Evolutionary conservation across 53 echinoderm and acorn worm genomes (phyloP).

Genomic region (Patiria pectinifera): DNA sequence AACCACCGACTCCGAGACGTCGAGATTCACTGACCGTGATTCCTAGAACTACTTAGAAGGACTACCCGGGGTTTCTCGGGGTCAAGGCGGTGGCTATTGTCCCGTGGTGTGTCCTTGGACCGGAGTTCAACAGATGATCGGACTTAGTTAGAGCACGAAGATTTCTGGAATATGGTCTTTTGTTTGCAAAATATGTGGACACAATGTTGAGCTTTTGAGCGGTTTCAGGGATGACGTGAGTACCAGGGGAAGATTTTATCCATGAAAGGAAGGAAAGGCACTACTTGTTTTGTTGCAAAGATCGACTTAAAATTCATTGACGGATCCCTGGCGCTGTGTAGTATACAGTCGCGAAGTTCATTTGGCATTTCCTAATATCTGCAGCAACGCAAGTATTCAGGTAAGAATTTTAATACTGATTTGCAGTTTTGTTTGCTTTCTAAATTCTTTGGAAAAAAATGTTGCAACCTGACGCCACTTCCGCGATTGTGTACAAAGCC

Average conservation of each 20-base stretch:
- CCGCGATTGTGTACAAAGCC: no score
- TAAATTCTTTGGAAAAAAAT: not conserved
- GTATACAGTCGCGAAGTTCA: no score
- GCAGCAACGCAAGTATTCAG: not conserved
- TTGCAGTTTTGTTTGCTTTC: not conserved
- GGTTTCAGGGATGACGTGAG: not conserved
- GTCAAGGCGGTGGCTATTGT: constrained; percentile 5
- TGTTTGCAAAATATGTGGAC: not conserved
- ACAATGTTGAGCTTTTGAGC: not conserved
- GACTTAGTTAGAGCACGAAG: not conserved
- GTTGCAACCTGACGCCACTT: no score
- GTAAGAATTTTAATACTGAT: not conserved
- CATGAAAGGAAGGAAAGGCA: not conserved
- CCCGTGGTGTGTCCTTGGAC: not conserved
- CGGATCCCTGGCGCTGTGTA: no score
- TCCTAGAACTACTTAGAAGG: not conserved
- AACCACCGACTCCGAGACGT: constrained; percentile 1
- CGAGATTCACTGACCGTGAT: not conserved
- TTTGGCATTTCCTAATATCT: no score
- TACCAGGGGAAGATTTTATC: not conserved
- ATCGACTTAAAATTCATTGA: not conserved
- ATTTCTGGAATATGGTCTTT: not conserved
- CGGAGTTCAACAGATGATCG: not conserved
- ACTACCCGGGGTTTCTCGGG: not conserved
- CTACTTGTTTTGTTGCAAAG: not conserved